Base-by-base conservation (phyloP, 2,888 invertebrate species). In the Drosophila recens region DNA sequence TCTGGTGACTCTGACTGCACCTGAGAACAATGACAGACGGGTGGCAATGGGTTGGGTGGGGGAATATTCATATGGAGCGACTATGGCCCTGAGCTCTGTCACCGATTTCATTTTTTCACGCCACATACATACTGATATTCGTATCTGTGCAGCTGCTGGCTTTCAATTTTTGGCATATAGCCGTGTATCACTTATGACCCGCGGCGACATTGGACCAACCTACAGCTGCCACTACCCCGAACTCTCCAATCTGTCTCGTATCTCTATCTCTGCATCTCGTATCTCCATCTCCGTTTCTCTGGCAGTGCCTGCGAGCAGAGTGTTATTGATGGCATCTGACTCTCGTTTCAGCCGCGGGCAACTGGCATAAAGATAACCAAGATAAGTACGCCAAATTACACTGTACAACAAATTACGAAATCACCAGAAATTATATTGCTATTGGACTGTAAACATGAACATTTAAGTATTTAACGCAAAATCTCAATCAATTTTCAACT, bases 1-100 rank as follows among this genome's bases (percentile, higher is more conserved):
- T 17, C n/a, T 23, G 11, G 9, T 43, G 27, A 23, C 20, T 56
- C 36, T n/a, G 38, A 23, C 67, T 73, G 79, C 89, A 83, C 87
- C 83, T 84, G 84, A 81, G 84, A 87, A 89, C 88, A 89, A 79
- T 85, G 88, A 74, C 84, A 84, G 82, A 72, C 73, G 87, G 79
- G 73, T 68, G 33, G 56, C 56, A 56, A 54, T 64, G 51, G 48
- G 42, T 27, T 64, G 51, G 48, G 42, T 27, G 57, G 52, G n/a
- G n/a, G 38, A 48, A 67, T 74, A 45, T 63, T 42, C 58, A 42
- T 57, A 42, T 20, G 17, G 17, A 33, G 13, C 8, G 15, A 33
- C 54, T 59, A 13, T 42, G 10, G 17, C 51, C 30, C 46, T 10
- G 27, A 52, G 63, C 53, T 30, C 51, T 56, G 56, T 66, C 63